Conservation (phyloP, 2,113 vertebrate genomes). For the Tachysurus fulvidraco region DNA sequence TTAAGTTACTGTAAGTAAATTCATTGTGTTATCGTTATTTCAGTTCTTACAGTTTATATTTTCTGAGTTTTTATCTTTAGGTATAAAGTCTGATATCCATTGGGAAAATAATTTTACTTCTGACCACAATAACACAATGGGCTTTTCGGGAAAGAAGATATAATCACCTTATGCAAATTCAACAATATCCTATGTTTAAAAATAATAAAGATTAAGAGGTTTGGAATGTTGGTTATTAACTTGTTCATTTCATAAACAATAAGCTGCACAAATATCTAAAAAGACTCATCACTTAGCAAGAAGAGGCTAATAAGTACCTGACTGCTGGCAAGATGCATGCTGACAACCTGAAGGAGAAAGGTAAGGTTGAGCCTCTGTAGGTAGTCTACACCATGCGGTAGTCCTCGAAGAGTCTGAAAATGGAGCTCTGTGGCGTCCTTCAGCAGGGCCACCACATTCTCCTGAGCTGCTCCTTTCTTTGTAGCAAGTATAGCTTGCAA, state of each 20-base stretch:
- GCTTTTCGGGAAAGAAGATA: neutral
- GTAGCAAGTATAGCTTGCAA: constrained; percentile 69
- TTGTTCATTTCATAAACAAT: neutral
- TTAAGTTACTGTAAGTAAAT: neutral
- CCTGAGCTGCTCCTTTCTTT: constrained; percentile 58
- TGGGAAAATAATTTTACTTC: neutral
- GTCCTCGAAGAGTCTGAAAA: constrained; percentile 63
- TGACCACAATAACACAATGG: neutral
- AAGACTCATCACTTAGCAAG: neutral
- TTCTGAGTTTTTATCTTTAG: neutral
- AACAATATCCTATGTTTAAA: neutral
- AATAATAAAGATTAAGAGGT: neutral
- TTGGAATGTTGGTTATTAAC: neutral
- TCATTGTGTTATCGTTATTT: neutral
- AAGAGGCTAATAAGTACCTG: constrained; percentile 42
- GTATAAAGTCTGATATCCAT: neutral
- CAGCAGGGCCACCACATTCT: constrained; percentile 56
- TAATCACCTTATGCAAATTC: neutral
- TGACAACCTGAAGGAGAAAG: constrained; percentile 72
- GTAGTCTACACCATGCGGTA: constrained; percentile 72
- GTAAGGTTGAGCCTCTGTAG: constrained; percentile 69
- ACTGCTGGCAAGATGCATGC: constrained; percentile 67
- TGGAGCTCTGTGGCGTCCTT: constrained; percentile 69
- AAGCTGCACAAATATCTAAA: neutral
- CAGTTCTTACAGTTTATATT: neutral